Base-by-base conservation (phyloP, 2,888 invertebrate genomes). In the Cecidostiba fungosa region DNA sequence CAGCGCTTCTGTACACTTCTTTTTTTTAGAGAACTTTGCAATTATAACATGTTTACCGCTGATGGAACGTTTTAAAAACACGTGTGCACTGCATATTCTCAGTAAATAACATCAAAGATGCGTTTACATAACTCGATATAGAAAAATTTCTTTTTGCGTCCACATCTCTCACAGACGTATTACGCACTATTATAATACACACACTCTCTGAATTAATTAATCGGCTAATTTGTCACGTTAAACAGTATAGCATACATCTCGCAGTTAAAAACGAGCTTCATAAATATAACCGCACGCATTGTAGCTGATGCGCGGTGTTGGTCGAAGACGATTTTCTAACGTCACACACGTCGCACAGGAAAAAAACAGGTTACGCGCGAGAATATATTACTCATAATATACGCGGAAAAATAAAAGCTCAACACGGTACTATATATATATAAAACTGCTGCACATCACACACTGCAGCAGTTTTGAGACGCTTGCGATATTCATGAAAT, bases 141-240 rank as follows among this genome's bases (percentile, higher is more conserved):
- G n/a, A n/a, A n/a, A n/a, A n/a, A n/a, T n/a, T n/a, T n/a, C n/a
- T n/a, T n/a, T n/a, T n/a, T n/a, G n/a, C n/a, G n/a, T n/a, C n/a
- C n/a, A n/a, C n/a, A n/a, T n/a, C n/a, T n/a, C n/a, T n/a, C n/a
- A n/a, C n/a, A n/a, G n/a, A n/a, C n/a, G n/a, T n/a, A n/a, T n/a
- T n/a, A n/a, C n/a, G n/a, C n/a, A n/a, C n/a, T n/a, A n/a, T n/a
- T n/a, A n/a, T n/a, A n/a, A n/a, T n/a, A n/a, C n/a, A n/a, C n/a
- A n/a, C n/a, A n/a, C n/a, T n/a, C 80, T 80, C 10, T 62, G 77
- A 77, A 84, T 80, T 82, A 83, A 83, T 84, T 86, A 83, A 86
- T 86, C 80, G 77, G 79, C 77, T 84, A 84, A 86, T 86, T 80
- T 83, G 77, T 86, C 86, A 84, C 54, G 77, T 70, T 80, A 36